A percentile compares a stretch with the other conserved stretches of the same genome.
Conservation (phyloP, 2,888 invertebrate genomes). For the Sphinx pinastri region DNA sequence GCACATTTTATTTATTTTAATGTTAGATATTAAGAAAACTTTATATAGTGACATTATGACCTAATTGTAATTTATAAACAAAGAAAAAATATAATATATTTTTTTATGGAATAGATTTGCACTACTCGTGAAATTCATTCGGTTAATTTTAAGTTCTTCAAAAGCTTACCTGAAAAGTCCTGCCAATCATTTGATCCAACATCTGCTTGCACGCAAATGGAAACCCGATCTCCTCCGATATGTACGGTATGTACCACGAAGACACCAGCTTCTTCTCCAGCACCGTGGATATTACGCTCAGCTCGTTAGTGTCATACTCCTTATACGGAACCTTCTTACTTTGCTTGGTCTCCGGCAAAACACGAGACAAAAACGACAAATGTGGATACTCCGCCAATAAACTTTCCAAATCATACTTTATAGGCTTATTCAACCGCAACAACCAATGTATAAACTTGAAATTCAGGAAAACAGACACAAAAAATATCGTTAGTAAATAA, state of each 20-base stretch:
- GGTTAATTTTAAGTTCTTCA: neutral
- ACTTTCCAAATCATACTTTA: conserved; percentile 70
- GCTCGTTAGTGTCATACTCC: conserved; percentile 75
- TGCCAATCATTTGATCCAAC: conserved; percentile 78
- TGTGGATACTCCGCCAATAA: conserved; percentile 59
- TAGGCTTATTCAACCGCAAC: conserved; percentile 78
- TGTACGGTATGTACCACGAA: conserved; percentile 77
- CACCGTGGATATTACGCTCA: conserved; percentile 77
- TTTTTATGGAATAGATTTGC: too few species aligned
- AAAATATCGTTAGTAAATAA: conserved; percentile 68
- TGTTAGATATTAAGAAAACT: too few species aligned
- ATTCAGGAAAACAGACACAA: conserved; percentile 74
- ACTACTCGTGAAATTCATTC: too few species aligned
- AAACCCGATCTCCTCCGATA: conserved; percentile 78
- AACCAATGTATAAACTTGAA: conserved; percentile 82
- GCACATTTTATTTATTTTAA: too few species aligned
- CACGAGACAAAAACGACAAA: conserved; percentile 47
- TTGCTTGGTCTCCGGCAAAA: conserved; percentile 52
- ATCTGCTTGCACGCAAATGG: conserved; percentile 80
- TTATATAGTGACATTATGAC: too few species aligned
- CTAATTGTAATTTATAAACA: too few species aligned
- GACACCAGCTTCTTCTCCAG: conserved; percentile 74
- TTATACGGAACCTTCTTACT: conserved; percentile 46
- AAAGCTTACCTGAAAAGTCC: conserved; percentile 70
- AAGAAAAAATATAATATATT: too few species aligned